A percentile compares a stretch with the other conserved stretches of the same genome.
Evolutionary conservation across 2,113 vertebrate species (phyloP).

Genomic region (Cheirogaleus medius): DNA sequence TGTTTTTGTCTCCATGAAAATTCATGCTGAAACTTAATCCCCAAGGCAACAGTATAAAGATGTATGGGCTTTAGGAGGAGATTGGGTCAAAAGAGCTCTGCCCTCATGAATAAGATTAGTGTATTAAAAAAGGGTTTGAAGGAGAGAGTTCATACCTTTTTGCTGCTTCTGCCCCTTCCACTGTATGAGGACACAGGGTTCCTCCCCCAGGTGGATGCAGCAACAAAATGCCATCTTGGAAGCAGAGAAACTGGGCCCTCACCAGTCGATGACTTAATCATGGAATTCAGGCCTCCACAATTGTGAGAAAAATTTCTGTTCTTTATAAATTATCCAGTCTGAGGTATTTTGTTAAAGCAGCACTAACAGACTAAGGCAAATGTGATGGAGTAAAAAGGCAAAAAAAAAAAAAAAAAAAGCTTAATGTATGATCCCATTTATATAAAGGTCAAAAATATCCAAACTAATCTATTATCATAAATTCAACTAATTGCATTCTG

Average conservation of each 20-base stretch:
- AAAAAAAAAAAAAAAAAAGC: neutral
- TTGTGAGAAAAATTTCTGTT: neutral
- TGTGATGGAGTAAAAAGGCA: neutral
- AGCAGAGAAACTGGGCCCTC: neutral
- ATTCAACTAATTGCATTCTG: neutral
- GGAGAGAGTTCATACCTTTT: neutral
- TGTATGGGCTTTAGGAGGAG: neutral
- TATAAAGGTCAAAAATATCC: neutral
- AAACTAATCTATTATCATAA: neutral
- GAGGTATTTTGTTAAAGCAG: neutral
- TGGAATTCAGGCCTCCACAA: neutral
- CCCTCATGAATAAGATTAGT: neutral
- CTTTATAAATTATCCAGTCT: neutral
- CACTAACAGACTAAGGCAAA: neutral
- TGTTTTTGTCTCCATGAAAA: neutral
- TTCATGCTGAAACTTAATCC: neutral
- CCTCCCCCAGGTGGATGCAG: neutral
- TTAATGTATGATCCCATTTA: neutral
- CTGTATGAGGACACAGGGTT: neutral
- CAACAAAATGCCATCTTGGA: neutral
- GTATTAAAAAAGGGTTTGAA: neutral
- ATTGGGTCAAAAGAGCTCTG: neutral
- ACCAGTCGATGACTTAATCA: neutral
- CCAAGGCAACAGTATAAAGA: neutral
- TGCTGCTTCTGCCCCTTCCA: neutral